These are phyloP conservation scores for Embidobia sp. DNA, from an alignment of 2,888 invertebrate species.

Conservation along the genomic window DNA sequence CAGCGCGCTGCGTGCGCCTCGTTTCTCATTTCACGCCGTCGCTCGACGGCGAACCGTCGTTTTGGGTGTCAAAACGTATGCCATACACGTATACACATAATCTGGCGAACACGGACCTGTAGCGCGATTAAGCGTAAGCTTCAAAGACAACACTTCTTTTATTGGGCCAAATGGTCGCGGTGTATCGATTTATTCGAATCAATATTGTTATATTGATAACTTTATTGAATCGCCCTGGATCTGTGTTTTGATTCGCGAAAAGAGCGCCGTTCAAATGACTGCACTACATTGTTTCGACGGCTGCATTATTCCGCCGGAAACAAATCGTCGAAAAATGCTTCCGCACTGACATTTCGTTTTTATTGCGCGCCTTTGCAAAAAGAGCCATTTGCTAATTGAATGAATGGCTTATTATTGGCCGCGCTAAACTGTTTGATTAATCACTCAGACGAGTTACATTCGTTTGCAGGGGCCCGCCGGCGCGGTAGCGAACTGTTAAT, in stretches of 20 bases:
- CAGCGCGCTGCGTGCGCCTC: constrained; percentile 57
- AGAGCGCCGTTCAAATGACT: constrained; percentile 10
- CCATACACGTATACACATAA: constrained; percentile 29
- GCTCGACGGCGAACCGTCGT: constrained; percentile 22
- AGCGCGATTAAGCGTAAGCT: constrained; percentile 47
- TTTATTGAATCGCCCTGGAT: constrained; percentile 19
- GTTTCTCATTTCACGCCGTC: constrained; percentile 13
- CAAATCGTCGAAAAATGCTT: constrained; percentile 17
- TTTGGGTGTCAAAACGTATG: constrained; percentile 49
- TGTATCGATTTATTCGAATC: constrained; percentile 37
- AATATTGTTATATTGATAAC: constrained; percentile 44
- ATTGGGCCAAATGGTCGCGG: constrained; percentile 23
- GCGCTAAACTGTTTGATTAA: constrained; percentile 1
- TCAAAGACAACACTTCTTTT: constrained; percentile 45
- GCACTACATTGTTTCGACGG: constrained; percentile 2
- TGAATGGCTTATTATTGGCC: not conserved
- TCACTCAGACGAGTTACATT: not conserved
- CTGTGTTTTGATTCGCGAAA: constrained; percentile 14
- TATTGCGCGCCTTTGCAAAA: not conserved
- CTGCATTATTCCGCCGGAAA: constrained; percentile 16
- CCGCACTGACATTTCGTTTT: not conserved
- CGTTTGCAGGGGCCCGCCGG: too few species aligned
- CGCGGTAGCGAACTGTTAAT: too few species aligned
- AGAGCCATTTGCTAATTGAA: constrained; percentile 8
- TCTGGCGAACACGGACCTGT: constrained; percentile 14